Percentiles rank a stretch among this genome's conserved stretches.
Evolutionary conservation across 2,888 invertebrate genomes (phyloP).

Genomic region (Theretra japonica): DNA sequence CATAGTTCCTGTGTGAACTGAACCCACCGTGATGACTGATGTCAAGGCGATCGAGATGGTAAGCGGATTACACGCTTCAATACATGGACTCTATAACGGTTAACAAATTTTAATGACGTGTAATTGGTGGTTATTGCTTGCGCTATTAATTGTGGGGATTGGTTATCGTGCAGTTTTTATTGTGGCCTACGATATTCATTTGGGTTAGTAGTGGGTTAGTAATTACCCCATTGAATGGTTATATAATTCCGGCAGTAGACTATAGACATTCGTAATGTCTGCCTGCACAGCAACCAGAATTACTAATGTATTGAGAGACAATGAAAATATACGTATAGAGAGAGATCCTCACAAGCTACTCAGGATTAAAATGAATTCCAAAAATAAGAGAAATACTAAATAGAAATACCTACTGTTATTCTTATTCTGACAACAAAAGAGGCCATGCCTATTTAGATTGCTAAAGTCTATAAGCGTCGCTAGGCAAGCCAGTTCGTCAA

Average conservation of each 20-base stretch:
- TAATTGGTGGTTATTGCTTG: constrained; percentile 12
- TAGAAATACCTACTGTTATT: no score
- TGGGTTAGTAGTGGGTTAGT: background rate
- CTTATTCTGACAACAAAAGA: no score
- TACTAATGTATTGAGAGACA: background rate
- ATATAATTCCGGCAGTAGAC: background rate
- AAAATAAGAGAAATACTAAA: no score
- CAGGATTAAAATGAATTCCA: no score
- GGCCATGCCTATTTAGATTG: no score
- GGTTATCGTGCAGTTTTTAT: background rate
- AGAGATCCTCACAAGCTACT: no score
- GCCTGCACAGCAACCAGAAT: background rate
- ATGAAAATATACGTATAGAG: no score
- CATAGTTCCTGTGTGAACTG: constrained; percentile 52
- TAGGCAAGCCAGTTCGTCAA: no score
- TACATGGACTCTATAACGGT: constrained; percentile 12
- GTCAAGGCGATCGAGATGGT: constrained; percentile 22
- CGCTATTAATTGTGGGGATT: background rate
- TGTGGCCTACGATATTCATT: background rate
- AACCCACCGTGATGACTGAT: constrained; percentile 14
- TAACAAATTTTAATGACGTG: constrained; percentile 25
- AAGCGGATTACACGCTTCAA: constrained; percentile 23
- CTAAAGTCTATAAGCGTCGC: no score
- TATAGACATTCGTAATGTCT: background rate
- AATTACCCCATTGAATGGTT: background rate